Percentiles rank a stretch among this genome's conserved stretches.
phyloP scores from a whole-genome alignment of 2,113 vertebrate genomes.

The Scortum barcoo region DNA sequence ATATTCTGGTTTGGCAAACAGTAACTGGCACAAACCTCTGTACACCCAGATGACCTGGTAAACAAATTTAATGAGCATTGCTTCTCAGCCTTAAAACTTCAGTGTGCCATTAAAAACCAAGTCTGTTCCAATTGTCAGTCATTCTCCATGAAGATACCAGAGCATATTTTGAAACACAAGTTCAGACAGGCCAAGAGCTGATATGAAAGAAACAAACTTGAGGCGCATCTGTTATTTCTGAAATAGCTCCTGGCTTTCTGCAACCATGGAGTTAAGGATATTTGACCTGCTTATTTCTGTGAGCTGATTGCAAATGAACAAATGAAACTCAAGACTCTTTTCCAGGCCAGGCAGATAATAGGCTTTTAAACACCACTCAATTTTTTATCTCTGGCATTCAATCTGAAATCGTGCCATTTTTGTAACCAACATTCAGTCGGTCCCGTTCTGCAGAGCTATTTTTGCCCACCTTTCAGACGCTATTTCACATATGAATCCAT shows the following conservation, averaged over 20 bases:
- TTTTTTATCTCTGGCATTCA: background rate
- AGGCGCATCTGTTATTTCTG: conserved; percentile 1
- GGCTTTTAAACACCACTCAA: background rate
- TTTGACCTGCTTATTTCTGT: background rate
- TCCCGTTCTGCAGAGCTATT: background rate
- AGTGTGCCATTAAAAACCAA: background rate
- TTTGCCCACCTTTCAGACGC: background rate
- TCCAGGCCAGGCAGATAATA: background rate
- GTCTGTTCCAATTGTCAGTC: conserved; percentile 10
- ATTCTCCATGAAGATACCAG: background rate
- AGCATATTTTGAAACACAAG: background rate
- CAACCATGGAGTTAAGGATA: background rate
- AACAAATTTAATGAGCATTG: conserved; percentile 30
- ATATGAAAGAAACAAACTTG: background rate
- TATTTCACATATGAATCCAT: conserved; percentile 1
- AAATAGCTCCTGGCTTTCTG: conserved; percentile 4
- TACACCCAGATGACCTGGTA: conserved; percentile 10
- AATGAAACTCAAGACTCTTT: background rate
- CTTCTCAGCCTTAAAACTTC: conserved; percentile 8
- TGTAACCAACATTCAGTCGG: background rate
- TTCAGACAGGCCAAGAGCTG: background rate
- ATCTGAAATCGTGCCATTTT: background rate
- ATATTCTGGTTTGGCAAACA: background rate
- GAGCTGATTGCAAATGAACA: background rate
- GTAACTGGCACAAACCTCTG: background rate